A percentile compares a stretch with the other conserved stretches of the same genome.
Evolutionary conservation across 2,888 invertebrate species (phyloP).

Genomic region (Tetheella fluctuosa): DNA sequence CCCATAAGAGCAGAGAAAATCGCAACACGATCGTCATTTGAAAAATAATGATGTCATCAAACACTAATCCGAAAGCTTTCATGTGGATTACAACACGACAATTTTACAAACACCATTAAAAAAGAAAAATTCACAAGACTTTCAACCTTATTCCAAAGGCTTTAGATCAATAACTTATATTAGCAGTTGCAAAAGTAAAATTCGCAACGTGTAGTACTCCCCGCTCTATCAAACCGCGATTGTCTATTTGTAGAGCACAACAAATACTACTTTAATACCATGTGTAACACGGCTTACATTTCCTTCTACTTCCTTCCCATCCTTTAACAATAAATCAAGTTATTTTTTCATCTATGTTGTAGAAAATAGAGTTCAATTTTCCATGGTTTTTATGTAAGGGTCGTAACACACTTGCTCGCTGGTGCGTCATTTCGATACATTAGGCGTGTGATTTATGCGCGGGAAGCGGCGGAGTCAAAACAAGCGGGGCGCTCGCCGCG

Average conservation of each 20-base stretch:
- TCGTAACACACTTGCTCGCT: conserved; percentile 56
- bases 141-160: conserved; percentile 35
- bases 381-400: conserved; percentile 41
- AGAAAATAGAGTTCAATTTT: conserved; percentile 36
- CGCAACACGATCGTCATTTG: conserved; percentile 79
- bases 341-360: conserved; percentile 1
- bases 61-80: conserved; percentile 84
- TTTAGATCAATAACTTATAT: conserved; percentile 19
- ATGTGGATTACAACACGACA: conserved; percentile 76
- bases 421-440: conserved; percentile 80
- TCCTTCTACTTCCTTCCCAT: neutral
- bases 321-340: neutral
- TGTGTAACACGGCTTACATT: conserved; percentile 16
- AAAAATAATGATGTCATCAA: conserved; percentile 84
- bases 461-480: conserved; percentile 79
- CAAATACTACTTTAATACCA: conserved; percentile 35
- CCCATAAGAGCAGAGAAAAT: conserved; percentile 67
- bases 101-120: conserved; percentile 22
- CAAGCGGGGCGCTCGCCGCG: conserved; percentile 43
- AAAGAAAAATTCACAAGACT: conserved; percentile 24
- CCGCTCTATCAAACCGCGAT: conserved; percentile 54
- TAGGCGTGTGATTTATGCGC: conserved; percentile 80
- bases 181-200: conserved; percentile 16
- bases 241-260: conserved; percentile 35
- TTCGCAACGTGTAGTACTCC: conserved; percentile 39